Base-by-base conservation (phyloP, 37 sponge, comb jelly and placozoan species). In the Agelas oroides region DNA sequence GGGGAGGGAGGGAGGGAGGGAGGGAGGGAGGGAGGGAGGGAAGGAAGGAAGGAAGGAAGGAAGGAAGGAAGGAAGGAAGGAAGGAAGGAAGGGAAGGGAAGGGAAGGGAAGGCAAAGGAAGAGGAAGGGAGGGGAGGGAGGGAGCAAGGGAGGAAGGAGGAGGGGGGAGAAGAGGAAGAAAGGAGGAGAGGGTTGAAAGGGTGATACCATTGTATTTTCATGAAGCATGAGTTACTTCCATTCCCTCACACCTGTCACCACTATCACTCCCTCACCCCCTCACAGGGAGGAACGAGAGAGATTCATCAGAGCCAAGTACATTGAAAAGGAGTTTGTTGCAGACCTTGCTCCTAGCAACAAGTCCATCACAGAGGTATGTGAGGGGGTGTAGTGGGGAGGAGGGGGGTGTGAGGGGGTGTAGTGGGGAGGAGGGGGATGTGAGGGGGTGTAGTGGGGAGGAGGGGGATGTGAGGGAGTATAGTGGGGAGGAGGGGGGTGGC, bases 301-400 rank as follows among this genome's bases (percentile, higher is more conserved):
- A 27, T 97, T 86, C 65, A 97, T 97, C n/a, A 89, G 86, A 77
- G 80, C 88, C 5, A 97, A 97, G 69, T 97, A 97, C 52, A 78
- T 89, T 19, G 78, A 84, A 59, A 95, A 92, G 57, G 93, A 92
- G 53, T 97, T 90, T 71, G 70, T 97, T 17, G 73, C 78, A 0
- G 87, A 83, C 21, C 84, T 95, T 0, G 78, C 88, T 6, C 35
- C 33, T 1, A 40, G 58, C 23, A 53, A 24, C 13, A 72, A 80
- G 36, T 34, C 82, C 14, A 18, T 95, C 6, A 28, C 81, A 34
- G 88, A 88, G 84, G 97, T 97, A 63, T 56, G 78, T 60, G 21
- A 40, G 35, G 35, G 34, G 76, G 77, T 24, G 78, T 88, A 25
- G 73, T 77, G 41, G 41, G 81, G n/a, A 58, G 81, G 18, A 37